phyloP scores from a whole-genome alignment of 1,140 invertebrate species.

The Acyrthosiphon pisum region DNA sequence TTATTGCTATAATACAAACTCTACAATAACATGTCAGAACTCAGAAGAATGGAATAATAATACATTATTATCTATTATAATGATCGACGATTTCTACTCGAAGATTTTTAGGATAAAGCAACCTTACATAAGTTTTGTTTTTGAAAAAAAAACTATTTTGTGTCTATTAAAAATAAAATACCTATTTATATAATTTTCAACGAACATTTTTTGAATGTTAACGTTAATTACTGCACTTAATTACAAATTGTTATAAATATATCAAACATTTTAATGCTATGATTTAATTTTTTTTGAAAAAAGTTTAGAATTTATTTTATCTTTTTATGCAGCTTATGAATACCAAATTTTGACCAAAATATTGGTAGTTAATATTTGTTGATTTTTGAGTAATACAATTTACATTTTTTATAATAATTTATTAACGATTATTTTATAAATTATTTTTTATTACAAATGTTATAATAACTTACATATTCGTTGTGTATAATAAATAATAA shows the following conservation, averaged over 20 bases:
- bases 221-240: not conserved
- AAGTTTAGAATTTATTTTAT: not conserved
- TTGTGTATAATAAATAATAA: too few species aligned
- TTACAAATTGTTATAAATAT: not conserved
- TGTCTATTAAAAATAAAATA: too few species aligned
- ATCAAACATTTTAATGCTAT: not conserved
- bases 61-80: not conserved
- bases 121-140: too few species aligned
- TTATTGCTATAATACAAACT: not conserved
- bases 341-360: not conserved
- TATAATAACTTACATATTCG: not conserved
- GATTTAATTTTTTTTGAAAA: not conserved
- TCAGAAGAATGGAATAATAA: not conserved
- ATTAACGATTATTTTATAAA: not conserved
- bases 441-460: not conserved
- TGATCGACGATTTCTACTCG: not conserved
- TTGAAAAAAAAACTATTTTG: too few species aligned
- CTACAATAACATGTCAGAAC: not conserved
- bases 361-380: not conserved
- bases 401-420: not conserved
- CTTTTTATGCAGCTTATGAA: not conserved
- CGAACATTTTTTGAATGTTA: not conserved
- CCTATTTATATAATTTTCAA: too few species aligned
- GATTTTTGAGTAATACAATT: not conserved
- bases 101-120: not conserved